phyloP scores from a whole-genome alignment of 2,888 invertebrate species.

The Uropetala carovei region DNA sequence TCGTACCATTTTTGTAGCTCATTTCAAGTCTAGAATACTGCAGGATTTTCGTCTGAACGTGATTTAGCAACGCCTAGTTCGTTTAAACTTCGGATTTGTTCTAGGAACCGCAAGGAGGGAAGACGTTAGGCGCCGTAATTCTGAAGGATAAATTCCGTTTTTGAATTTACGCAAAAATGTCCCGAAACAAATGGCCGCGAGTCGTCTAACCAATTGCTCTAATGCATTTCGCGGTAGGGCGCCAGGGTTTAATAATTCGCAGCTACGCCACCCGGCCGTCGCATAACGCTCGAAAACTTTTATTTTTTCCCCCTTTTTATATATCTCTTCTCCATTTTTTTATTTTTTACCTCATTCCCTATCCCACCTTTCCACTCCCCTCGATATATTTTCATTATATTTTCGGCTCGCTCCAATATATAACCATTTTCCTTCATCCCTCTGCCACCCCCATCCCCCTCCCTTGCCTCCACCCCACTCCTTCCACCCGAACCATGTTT shows the following conservation, averaged over 20 bases:
- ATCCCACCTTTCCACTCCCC: conserved; percentile 47
- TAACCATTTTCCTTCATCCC: conserved; percentile 56
- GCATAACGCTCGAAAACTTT: background rate
- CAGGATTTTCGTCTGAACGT: too few species aligned
- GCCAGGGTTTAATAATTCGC: background rate
- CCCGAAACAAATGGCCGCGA: conserved; percentile 10
- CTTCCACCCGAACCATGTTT: conserved; percentile 4
- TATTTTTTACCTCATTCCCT: conserved; percentile 46
- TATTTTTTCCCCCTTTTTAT: background rate
- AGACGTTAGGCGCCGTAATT: background rate
- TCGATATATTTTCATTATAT: conserved; percentile 64
- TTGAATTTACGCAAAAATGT: background rate
- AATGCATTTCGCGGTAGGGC: background rate
- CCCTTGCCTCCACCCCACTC: background rate
- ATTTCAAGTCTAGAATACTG: too few species aligned
- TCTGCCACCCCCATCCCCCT: background rate
- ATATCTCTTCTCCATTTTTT: conserved; percentile 20
- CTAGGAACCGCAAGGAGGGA: background rate
- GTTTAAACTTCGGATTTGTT: background rate
- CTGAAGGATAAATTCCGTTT: background rate
- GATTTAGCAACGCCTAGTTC: too few species aligned
- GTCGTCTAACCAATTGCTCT: conserved; percentile 4
- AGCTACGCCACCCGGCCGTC: background rate
- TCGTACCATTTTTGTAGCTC: too few species aligned
- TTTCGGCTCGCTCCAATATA: conserved; percentile 61